Base-by-base conservation (phyloP, 2,113 vertebrate species). In the Epinephelus fuscoguttatus region DNA sequence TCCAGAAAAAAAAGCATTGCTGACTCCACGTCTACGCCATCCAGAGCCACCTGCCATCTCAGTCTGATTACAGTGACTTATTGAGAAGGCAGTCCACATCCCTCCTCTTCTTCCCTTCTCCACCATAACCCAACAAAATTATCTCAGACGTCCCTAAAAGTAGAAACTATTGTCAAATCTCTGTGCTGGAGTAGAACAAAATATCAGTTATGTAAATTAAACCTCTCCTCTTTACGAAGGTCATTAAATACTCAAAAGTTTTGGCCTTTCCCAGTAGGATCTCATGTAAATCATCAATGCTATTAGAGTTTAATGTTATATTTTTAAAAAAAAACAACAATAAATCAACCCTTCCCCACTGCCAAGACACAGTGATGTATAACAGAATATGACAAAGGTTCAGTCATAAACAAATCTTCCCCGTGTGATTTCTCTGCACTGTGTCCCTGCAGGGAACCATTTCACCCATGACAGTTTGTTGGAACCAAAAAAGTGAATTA, bases 401-500 rank as follows among this genome's bases (percentile, higher is more conserved):
- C 70, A 61, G 30, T 61, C 62, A 60, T 59, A 60, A 59, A 74
- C 49, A 64, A 70, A 19, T 57, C n/a, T 18, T 55, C 33, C 17
- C 42, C 3, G 50, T 66, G 69, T 66, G 52, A 71, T 66, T 72
- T 49, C n/a, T n/a, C 40, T 45, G n/a, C 19, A 30, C 49, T 53
- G n/a, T 37, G 17, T 49, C 42, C 27, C 56, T 33, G 37, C 33
- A 23, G 59, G 47, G 49, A 56, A 50, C 18, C 19, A 45, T 47
- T 53, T 63, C 59, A 52, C 30, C 30, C 15, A 6, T 53, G 67
- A 79, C 78, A 66, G 67, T 55, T 70, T 62, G 47, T 21, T 80
- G 60, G 27, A 21, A 73, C 62, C 61, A 40, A 66, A 49, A 59
- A 60, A 9, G 11, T 25, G 27, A 61, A 53, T 45, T 18, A 19